phyloP scores from a whole-genome alignment of 35 echinoderm and acorn worm species.

The Heliocidaris tuberculata region DNA sequence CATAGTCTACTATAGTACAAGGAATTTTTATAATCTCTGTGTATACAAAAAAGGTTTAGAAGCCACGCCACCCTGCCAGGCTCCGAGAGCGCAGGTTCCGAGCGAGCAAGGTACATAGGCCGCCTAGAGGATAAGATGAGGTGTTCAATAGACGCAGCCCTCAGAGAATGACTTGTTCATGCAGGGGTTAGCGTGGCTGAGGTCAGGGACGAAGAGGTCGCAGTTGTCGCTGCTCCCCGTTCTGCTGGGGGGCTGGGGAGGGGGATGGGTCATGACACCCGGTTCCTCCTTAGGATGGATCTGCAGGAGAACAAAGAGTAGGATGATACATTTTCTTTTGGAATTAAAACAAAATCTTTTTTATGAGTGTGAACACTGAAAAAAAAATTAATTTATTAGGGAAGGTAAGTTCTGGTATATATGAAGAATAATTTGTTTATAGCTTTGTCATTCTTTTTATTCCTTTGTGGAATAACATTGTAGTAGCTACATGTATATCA shows the following conservation, averaged over 20 bases:
- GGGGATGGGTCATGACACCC: conserved; percentile 15
- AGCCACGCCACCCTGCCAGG: background rate
- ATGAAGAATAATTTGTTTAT: background rate
- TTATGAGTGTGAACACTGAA: background rate
- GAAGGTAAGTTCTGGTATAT: background rate
- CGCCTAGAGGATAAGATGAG: background rate
- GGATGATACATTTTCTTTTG: background rate
- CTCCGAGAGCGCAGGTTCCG: background rate
- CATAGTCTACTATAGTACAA: background rate
- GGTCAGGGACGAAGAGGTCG: conserved; percentile 40
- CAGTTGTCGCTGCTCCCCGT: conserved; percentile 26
- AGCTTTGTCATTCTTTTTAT: background rate
- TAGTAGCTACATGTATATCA: background rate
- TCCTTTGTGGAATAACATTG: background rate
- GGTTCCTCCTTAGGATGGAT: background rate
- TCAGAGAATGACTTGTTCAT: conserved; percentile 36
- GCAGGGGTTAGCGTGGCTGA: conserved; percentile 38
- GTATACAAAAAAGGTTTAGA: background rate
- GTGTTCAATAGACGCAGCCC: conserved; percentile 22
- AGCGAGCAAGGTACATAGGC: background rate
- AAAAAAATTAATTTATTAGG: background rate
- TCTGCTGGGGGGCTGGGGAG: conserved; percentile 33
- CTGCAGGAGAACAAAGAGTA: background rate
- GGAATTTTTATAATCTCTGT: background rate
- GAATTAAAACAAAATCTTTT: background rate